These are phyloP conservation scores for Dryoscopus gambensis DNA, from an alignment of 2,113 vertebrate species.

Conservation along the genomic window DNA sequence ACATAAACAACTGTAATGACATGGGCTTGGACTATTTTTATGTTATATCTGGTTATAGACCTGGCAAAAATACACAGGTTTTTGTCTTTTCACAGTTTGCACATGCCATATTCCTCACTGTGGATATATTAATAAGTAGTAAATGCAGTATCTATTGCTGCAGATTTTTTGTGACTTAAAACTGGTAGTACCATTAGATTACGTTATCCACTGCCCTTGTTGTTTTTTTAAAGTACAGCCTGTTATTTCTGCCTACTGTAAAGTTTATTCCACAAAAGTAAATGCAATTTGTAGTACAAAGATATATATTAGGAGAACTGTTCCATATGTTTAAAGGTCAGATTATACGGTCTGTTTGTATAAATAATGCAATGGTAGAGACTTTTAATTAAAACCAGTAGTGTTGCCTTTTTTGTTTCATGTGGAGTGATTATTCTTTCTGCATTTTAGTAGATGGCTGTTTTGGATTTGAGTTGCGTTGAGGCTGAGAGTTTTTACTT, in stretches of 20 bases:
- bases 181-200: neutral
- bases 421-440: neutral
- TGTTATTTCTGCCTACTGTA: neutral
- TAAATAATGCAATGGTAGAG: neutral
- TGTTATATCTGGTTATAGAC: neutral
- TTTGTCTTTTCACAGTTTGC: neutral
- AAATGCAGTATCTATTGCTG: neutral
- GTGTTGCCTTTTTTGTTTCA: conserved; percentile 6
- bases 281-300: neutral
- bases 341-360: neutral
- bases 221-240: neutral
- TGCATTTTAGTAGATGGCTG: neutral
- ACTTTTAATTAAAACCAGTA: neutral
- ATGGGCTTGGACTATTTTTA: neutral
- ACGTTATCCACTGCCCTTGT: neutral
- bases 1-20: neutral
- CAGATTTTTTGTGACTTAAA: neutral
- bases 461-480: neutral
- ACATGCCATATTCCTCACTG: neutral
- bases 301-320: neutral
- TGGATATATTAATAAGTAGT: neutral
- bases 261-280: neutral
- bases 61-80: neutral
- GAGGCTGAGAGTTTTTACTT: neutral
- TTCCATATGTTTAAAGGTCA: conserved; percentile 16